Conservation (phyloP, 2,113 vertebrate species). For the Aphelocoma coerulescens region DNA sequence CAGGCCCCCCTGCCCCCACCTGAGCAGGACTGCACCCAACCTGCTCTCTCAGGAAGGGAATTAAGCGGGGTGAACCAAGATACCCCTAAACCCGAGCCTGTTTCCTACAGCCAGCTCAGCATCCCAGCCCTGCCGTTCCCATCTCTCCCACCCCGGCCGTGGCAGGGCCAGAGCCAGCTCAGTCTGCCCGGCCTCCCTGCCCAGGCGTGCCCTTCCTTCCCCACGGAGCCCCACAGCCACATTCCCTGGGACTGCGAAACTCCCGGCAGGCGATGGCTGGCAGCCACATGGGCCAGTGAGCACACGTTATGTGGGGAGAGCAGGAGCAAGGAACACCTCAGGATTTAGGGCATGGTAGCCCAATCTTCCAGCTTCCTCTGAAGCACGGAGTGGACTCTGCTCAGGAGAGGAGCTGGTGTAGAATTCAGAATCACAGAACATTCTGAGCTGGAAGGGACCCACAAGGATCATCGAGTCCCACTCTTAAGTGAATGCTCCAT, state of each 20-base stretch:
- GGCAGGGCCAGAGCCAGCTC: not conserved
- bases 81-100: not conserved
- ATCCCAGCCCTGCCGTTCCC: not conserved
- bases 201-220: not conserved
- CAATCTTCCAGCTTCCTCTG: not conserved
- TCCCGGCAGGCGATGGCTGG: not conserved
- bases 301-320: not conserved
- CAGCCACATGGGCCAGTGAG: not conserved
- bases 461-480: not conserved
- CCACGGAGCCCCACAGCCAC: not conserved
- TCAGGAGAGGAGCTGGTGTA: not conserved
- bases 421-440: not conserved
- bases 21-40: not conserved
- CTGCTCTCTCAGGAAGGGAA: not conserved
- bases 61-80: not conserved
- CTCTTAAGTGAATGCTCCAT: not conserved
- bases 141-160: not conserved
- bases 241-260: not conserved
- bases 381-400: not conserved
- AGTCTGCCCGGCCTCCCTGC: not conserved
- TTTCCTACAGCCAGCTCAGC: not conserved
- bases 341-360: not conserved
- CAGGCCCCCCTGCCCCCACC: not conserved
- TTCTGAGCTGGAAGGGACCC: not conserved
- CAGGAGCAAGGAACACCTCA: not conserved